Evolutionary conservation across 2,888 invertebrate genomes (phyloP).

Genomic region (Apomyelois bistriatella): DNA sequence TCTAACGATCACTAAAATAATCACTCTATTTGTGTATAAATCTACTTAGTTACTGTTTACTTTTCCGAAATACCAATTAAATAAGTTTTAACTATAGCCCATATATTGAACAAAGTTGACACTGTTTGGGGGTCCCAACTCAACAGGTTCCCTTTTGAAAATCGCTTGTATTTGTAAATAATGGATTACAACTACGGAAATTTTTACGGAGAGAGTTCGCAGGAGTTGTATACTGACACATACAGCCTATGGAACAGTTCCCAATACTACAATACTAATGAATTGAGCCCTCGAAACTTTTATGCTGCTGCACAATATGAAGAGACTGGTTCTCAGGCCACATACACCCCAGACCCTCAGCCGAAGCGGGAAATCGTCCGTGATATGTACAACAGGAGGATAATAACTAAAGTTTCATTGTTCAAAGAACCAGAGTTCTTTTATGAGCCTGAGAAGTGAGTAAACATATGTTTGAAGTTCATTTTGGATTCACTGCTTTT

Average conservation of each 20-base stretch:
- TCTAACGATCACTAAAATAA: no score
- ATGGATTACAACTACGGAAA: constrained; percentile 28
- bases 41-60: no score
- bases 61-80: no score
- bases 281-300: constrained; percentile 31
- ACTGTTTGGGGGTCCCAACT: neutral
- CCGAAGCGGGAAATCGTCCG: constrained; percentile 17
- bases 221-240: constrained; percentile 28
- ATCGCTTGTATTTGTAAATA: constrained; percentile 15
- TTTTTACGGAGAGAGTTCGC: constrained; percentile 23
- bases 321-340: neutral
- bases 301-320: constrained; percentile 16
- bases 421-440: constrained; percentile 25
- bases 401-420: constrained; percentile 20
- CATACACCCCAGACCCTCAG: neutral
- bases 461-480: neutral
- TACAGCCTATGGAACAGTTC: constrained; percentile 40
- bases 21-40: no score
- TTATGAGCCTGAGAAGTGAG: constrained; percentile 22
- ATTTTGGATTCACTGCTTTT: neutral
- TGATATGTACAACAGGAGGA: constrained; percentile 19
- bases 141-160: constrained; percentile 1
- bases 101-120: no score
- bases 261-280: constrained; percentile 37
- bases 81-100: no score